phyloP scores from a whole-genome alignment of 1,140 invertebrate species.

The Lerema accius region DNA sequence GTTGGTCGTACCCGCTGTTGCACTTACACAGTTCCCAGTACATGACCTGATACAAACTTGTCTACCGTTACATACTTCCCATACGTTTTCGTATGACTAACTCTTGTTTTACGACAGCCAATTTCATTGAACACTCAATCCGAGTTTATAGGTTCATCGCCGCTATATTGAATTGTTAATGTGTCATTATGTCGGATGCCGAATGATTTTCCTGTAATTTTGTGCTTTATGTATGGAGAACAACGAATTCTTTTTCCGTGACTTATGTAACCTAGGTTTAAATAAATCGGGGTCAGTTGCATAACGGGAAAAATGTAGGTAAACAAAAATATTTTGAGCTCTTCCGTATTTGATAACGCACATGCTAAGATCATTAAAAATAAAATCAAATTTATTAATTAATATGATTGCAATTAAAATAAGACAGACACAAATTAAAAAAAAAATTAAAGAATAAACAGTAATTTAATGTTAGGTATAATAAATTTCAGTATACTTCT shows the following conservation, averaged over 20 bases:
- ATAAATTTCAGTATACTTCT: no score
- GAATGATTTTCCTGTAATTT: not conserved
- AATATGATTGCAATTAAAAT: no score
- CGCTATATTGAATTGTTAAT: conserved; percentile 21
- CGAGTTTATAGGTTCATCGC: conserved; percentile 26
- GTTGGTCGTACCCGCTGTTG: conserved; percentile 28
- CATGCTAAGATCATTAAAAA: no score
- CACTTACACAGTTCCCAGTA: conserved; percentile 66
- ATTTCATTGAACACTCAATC: conserved; percentile 10
- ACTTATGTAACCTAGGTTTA: not conserved
- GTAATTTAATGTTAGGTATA: no score
- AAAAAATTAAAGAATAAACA: no score
- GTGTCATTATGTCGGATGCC: conserved; percentile 3
- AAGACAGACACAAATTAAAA: no score
- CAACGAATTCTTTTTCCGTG: no score
- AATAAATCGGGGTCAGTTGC: not conserved
- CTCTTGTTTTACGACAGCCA: conserved; percentile 13
- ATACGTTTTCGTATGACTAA: conserved; percentile 25
- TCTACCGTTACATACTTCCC: conserved; percentile 53
- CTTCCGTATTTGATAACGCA: no score
- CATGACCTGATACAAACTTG: conserved; percentile 54
- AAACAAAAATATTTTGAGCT: no score
- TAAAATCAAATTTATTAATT: no score
- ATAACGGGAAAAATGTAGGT: no score
- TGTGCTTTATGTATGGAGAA: not conserved